A percentile compares a stretch with the other conserved stretches of the same genome.
These are phyloP conservation scores for Xenus cinereus DNA, from an alignment of 2,113 vertebrate species.

Conservation along the genomic window DNA sequence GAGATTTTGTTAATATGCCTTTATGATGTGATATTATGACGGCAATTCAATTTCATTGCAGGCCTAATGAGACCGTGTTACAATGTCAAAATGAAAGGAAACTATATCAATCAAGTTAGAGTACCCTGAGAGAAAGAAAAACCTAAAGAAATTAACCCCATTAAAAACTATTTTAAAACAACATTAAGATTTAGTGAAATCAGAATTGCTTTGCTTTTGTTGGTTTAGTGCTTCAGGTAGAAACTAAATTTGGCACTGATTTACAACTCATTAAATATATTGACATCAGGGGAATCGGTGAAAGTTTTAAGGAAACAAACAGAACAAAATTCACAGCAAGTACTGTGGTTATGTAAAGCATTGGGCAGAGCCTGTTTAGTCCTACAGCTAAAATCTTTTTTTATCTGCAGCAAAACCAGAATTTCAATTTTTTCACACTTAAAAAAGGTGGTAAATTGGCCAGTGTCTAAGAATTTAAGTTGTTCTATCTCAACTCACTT, in stretches of 20 bases:
- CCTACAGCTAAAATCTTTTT: background rate
- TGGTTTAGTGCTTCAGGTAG: conserved; percentile 52
- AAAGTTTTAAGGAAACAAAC: conserved; percentile 16
- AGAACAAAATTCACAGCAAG: background rate
- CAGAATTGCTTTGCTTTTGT: conserved; percentile 50
- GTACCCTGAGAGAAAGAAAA: conserved; percentile 56
- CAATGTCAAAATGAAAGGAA: conserved; percentile 72
- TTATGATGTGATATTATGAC: conserved; percentile 70
- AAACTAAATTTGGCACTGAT: conserved; percentile 56
- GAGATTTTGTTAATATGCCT: conserved; percentile 70
- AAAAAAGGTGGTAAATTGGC: background rate
- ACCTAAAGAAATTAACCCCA: conserved; percentile 62
- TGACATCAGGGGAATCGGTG: conserved; percentile 35
- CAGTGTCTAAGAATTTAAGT: background rate
- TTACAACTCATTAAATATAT: conserved; percentile 47
- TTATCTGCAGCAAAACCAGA: background rate
- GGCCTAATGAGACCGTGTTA: conserved; percentile 69
- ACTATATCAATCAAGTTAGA: conserved; percentile 65
- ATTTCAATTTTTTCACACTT: background rate
- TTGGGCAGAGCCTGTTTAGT: background rate
- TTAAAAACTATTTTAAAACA: conserved; percentile 62
- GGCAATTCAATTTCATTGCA: conserved; percentile 73
- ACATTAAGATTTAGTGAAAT: conserved; percentile 65
- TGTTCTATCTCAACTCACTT: background rate
- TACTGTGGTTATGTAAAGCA: background rate